These are phyloP conservation scores for Limnodromus scolopaceus DNA, from an alignment of 2,797 vertebrate genomes.

Conservation along the genomic window DNA sequence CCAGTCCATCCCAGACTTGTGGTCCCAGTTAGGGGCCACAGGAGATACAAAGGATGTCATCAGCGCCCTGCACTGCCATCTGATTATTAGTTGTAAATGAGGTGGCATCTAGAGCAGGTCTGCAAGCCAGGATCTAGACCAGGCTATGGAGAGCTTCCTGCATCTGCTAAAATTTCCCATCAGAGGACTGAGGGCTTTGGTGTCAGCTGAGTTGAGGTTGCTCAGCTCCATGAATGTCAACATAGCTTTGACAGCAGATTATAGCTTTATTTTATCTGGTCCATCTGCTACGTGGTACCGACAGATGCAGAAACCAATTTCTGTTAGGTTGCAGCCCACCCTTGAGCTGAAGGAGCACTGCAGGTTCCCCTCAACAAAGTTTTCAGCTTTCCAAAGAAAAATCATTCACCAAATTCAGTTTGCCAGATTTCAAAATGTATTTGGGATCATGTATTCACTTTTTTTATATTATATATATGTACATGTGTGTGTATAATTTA, in stretches of 20 bases:
- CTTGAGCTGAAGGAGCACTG: background rate
- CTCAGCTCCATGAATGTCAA: background rate
- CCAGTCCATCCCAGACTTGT: background rate
- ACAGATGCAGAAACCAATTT: background rate
- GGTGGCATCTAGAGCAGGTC: background rate
- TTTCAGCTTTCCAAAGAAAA: background rate
- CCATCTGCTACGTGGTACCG: accelerated
- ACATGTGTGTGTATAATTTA: background rate
- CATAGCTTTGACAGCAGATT: background rate
- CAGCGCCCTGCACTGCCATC: accelerated
- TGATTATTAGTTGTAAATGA: accelerated
- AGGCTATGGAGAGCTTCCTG: background rate
- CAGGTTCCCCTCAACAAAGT: background rate
- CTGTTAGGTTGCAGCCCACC: background rate
- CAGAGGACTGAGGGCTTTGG: background rate
- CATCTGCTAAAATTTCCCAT: background rate
- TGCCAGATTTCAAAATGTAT: background rate
- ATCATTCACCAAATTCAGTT: background rate
- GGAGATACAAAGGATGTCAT: background rate
- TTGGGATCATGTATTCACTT: background rate
- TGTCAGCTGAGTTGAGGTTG: background rate
- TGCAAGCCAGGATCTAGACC: background rate
- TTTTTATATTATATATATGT: background rate
- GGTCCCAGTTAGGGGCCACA: background rate
- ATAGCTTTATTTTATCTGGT: background rate